Base-by-base conservation (phyloP, 2,888 invertebrate species). In the Brachynemurus nebulosus region DNA sequence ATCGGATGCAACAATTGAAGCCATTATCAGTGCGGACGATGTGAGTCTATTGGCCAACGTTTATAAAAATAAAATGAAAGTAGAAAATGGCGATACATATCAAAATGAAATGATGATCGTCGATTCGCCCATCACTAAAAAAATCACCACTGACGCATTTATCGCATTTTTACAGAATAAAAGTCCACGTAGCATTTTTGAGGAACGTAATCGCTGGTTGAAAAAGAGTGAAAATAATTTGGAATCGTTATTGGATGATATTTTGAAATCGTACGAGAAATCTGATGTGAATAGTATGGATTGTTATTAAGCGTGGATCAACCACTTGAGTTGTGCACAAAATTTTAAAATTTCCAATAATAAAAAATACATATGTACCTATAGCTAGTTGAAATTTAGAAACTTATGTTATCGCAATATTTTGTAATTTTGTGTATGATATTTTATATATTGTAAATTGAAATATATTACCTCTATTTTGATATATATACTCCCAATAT, bases 301-400 rank as follows among this genome's bases (percentile, higher is more conserved):
- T 65, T 84, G 83, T 64, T 84, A 84, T 55, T 82, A 60, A 64
- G n/a, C n/a, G n/a, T n/a, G n/a, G n/a, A n/a, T n/a, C n/a, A n/a
- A n/a, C n/a, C n/a, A n/a, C n/a, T n/a, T n/a, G n/a, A n/a, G n/a
- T n/a, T n/a, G n/a, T n/a, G n/a, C n/a, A n/a, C n/a, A n/a, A n/a
- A n/a, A n/a, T n/a, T n/a, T n/a, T n/a, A n/a, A n/a, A n/a, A n/a
- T n/a, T n/a, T n/a, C n/a, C n/a, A n/a, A n/a, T n/a, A n/a, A n/a
- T n/a, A n/a, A n/a, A n/a, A n/a, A n/a, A n/a, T n/a, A n/a, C n/a
- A n/a, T n/a, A n/a, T n/a, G n/a, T n/a, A n/a, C n/a, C n/a, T n/a
- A n/a, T n/a, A n/a, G n/a, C n/a, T n/a, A n/a, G n/a, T n/a, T n/a
- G n/a, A n/a, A n/a, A n/a, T n/a, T n/a, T n/a, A n/a, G n/a, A n/a